Evolutionary conservation across 2,888 invertebrate species (phyloP), one percentile per base, ranked within the genome.

Genomic region (Galeruca laticollis): DNA sequence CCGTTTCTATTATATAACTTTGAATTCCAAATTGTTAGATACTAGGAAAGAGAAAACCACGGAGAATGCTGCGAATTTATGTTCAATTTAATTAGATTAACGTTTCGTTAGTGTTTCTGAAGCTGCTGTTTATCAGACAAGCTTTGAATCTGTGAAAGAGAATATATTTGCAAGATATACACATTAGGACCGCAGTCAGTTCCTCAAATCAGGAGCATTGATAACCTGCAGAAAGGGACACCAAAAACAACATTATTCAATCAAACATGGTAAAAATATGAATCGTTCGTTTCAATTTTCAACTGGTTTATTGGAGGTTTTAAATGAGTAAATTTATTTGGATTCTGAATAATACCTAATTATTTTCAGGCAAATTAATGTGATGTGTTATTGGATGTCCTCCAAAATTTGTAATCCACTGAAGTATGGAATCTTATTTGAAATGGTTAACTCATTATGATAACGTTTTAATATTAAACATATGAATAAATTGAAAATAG

Each of bases 81-180:
- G 18, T 47, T n/a, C 47, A 15, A 18, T 47, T 47, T 47, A 47
- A 47, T 47, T 18, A 47, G 47, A 15, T 47, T 47, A 47, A 47
- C 40, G 13, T 47, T 47, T 47, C 47, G 15, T 15, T 47, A 47
- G 47, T 18, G 15, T 47, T 47, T 47, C 18, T 18, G 47, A 18
- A 47, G 8, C 47, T 47, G 9, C 18, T 47, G 15, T 47, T 47
- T 47, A 47, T 15, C 47, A 47, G 18, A 9, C 18, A 47, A 47
- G 47, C 15, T 47, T 40, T 18, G 18, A 47, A 47, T 47, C 18
- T 47, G 47, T 47, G 8, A 18, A 18, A 47, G 18, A 15, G 9
- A 15, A 47, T 18, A 18, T 18, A 47, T 47, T 47, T 47, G 18
- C 47, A 47, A 18, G 47, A 18, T 47, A 47, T 47, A 47, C 15